These are phyloP conservation scores for Actinia equina DNA, from an alignment of 64 coral and sea anemone genomes.

Conservation along the genomic window DNA sequence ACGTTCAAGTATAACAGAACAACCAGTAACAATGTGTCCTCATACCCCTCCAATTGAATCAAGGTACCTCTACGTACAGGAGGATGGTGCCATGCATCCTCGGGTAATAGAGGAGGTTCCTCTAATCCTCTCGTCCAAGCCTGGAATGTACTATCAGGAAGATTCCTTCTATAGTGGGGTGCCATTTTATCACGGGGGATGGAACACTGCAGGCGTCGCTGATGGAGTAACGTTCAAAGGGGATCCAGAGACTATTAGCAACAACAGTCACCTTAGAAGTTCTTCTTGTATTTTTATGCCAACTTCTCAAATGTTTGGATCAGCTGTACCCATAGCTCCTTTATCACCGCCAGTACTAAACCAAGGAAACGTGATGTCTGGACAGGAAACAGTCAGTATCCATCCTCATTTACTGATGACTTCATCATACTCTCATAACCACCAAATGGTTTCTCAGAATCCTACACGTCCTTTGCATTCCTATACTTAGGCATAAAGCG, in stretches of 20 bases:
- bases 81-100: conserved; percentile 20
- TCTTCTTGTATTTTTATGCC: conserved; percentile 62
- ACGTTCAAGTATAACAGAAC: conserved; percentile 23
- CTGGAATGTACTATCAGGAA: conserved; percentile 40
- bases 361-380: conserved; percentile 17
- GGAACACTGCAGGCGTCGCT: conserved; percentile 26
- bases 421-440: conserved; percentile 43
- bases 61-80: conserved; percentile 26
- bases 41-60: neutral
- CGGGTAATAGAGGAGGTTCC: conserved; percentile 37
- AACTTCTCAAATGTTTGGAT: conserved; percentile 37
- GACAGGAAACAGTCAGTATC: conserved; percentile 34
- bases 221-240: neutral
- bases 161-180: conserved; percentile 27
- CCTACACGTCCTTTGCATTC: conserved; percentile 21
- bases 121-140: conserved; percentile 21
- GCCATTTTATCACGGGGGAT: conserved; percentile 27
- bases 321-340: conserved; percentile 23
- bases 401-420: conserved; percentile 56
- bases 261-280: conserved; percentile 20
- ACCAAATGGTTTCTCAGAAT: conserved; percentile 9
- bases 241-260: conserved; percentile 31
- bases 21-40: neutral
- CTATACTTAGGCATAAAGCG: neutral
- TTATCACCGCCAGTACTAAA: conserved; percentile 10